Evolutionary conservation across 2,888 invertebrate species (phyloP), one percentile per base, ranked within the genome.

Genomic region (Netelia inedita): DNA sequence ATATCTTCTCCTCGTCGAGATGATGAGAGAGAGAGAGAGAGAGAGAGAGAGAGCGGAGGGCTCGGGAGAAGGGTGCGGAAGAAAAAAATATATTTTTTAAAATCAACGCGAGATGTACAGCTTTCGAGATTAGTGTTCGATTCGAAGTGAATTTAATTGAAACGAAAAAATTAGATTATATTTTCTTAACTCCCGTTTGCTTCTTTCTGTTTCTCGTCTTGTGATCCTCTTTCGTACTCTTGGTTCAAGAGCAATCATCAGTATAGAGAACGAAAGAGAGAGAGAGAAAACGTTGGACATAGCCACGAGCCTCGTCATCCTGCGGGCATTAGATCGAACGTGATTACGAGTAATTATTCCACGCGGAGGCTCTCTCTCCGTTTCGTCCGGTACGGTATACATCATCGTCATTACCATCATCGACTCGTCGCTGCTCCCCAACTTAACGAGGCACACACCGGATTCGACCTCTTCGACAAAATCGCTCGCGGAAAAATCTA

Each of bases 331-430:
- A 93, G 93, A 93, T 93, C 90, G 91, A 92, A 88, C 91, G 92
- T 91, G 92, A 93, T 93, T 93, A 91, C 91, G 91, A 92, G 91
- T 92, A 93, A 93, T 93, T 92, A 93, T 92, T 93, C 90, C 89
- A 87, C 89, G 85, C 89, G 71, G 79, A 71, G 71, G 35, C 35
- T 35, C 65, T 79, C 50, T 71, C 89, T 89, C 88, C 87, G 88
- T 89, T 90, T 90, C 89, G 89, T 89, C 89, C 89, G 86, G 89
- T 73, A 65, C 71, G 46, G 79, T 72, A 59, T 66, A 75, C 79
- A 83, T 83, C 75, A 83, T 79, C 75, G 83, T 65, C 79, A 83
- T 79, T 83, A 79, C 75, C 74, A 71, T 69, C 65, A 83, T 83
- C 83, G 75, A 50, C 66, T 66, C 65, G 50, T 53, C 68, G 59